phyloP scores from a whole-genome alignment of 2,113 vertebrate genomes.

The Entosphenus tridentatus region DNA sequence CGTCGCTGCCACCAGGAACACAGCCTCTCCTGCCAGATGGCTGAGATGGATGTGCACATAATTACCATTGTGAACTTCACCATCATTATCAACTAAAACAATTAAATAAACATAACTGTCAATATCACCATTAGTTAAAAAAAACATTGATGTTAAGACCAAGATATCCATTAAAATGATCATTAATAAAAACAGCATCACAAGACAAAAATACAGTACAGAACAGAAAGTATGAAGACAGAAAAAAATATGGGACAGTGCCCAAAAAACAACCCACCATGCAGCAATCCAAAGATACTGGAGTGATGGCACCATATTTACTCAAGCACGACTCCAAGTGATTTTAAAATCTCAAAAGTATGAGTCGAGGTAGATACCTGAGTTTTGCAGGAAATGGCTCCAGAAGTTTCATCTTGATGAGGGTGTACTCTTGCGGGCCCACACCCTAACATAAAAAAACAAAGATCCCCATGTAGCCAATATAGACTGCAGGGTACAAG shows the following conservation, averaged over 20 bases:
- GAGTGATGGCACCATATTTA: too few species aligned
- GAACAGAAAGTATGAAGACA: not conserved
- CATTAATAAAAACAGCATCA: too few species aligned
- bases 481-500: too few species aligned
- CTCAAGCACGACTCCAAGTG: too few species aligned
- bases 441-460: slow-evolving; percentile 38
- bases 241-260: not conserved
- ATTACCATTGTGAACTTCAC: not conserved
- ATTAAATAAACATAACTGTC: too few species aligned
- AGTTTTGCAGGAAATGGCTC: slow-evolving; percentile 67
- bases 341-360: not conserved
- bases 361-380: slow-evolving; percentile 29
- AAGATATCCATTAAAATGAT: too few species aligned
- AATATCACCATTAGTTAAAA: too few species aligned
- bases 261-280: too few species aligned
- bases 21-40: slow-evolving; percentile 49
- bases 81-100: too few species aligned
- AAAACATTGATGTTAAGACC: too few species aligned
- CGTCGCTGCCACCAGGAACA: slow-evolving; percentile 80
- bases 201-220: slow-evolving; percentile 8
- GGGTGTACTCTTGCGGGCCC: slow-evolving; percentile 78
- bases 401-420: slow-evolving; percentile 79
- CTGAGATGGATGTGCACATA: slow-evolving; percentile 19
- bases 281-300: too few species aligned
- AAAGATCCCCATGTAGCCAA: slow-evolving; percentile 9